Evolutionary conservation across 2,797 vertebrate genomes (phyloP).

Genomic region (Cyprinodon diabolis): DNA sequence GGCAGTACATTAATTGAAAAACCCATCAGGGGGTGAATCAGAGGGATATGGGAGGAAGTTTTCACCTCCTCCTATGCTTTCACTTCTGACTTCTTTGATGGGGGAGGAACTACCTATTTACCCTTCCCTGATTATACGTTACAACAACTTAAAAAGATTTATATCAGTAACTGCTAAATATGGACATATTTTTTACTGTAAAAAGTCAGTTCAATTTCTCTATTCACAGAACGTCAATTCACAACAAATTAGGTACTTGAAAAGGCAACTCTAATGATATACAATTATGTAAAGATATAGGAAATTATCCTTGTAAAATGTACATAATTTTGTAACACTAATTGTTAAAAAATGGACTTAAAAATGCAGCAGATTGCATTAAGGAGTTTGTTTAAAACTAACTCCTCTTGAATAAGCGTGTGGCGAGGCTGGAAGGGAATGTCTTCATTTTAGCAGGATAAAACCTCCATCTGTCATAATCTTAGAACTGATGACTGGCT

Average conservation of each 20-base stretch:
- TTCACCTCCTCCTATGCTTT: conserved; percentile 6
- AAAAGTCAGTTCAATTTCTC: too few species aligned
- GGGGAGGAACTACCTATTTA: conserved; percentile 18
- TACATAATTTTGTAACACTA: too few species aligned
- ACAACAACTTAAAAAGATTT: not conserved
- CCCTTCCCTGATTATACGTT: not conserved
- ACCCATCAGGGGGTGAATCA: conserved; percentile 55
- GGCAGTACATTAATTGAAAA: conserved; percentile 73
- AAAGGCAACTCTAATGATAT: too few species aligned
- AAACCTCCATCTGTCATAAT: not conserved
- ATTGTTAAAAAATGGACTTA: too few species aligned
- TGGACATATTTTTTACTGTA: not conserved
- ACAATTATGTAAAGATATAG: too few species aligned
- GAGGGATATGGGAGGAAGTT: conserved; percentile 27
- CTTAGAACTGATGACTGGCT: too few species aligned
- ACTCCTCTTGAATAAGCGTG: not conserved
- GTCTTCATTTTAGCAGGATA: not conserved
- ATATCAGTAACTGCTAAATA: not conserved
- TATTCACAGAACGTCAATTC: too few species aligned
- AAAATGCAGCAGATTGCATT: too few species aligned
- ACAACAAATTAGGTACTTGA: too few species aligned
- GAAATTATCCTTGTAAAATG: too few species aligned
- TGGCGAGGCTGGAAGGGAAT: not conserved
- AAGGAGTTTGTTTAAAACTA: too few species aligned
- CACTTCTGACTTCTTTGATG: conserved; percentile 24